These are phyloP conservation scores for Contarinia nasturtii DNA, from an alignment of 1,140 invertebrate genomes.

Conservation along the genomic window DNA sequence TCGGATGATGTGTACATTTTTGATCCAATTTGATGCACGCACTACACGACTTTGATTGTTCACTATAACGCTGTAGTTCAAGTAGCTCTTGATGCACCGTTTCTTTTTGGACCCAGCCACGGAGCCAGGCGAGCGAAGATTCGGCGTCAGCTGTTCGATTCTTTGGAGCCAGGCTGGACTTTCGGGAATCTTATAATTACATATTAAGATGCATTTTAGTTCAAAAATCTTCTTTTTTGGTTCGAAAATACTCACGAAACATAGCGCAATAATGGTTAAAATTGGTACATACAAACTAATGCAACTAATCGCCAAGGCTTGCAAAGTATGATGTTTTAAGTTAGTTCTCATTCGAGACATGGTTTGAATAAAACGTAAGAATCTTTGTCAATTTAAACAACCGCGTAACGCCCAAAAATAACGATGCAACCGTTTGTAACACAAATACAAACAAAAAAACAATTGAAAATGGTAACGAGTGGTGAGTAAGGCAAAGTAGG, in stretches of 20 bases:
- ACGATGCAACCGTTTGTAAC: too few relatives aligned
- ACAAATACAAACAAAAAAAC: too few relatives aligned
- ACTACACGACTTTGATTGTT: slow-evolving; percentile 5
- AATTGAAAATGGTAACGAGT: too few relatives aligned
- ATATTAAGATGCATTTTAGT: not conserved
- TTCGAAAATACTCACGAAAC: slow-evolving; percentile 25
- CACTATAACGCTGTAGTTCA: slow-evolving; percentile 15
- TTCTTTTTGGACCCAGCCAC: slow-evolving; percentile 28
- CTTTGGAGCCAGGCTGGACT: slow-evolving; percentile 41
- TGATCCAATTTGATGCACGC: slow-evolving; percentile 1
- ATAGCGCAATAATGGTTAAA: slow-evolving; percentile 32
- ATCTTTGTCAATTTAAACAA: too few relatives aligned
- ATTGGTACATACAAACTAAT: slow-evolving; percentile 36
- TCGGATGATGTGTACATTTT: slow-evolving; percentile 3
- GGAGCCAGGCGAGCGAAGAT: slow-evolving; percentile 27
- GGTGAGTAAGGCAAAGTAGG: too few relatives aligned
- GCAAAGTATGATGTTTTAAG: slow-evolving; percentile 36
- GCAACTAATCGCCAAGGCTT: slow-evolving; percentile 39
- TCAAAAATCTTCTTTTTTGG: not conserved
- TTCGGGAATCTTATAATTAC: slow-evolving; percentile 38
- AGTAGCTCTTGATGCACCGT: slow-evolving; percentile 27
- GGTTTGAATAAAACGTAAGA: too few relatives aligned
- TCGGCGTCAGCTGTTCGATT: slow-evolving; percentile 27
- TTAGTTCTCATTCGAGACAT: too few relatives aligned
- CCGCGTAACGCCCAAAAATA: too few relatives aligned